Base-by-base conservation (phyloP, 1,140 invertebrate genomes). In the Glossosoma conforme region DNA sequence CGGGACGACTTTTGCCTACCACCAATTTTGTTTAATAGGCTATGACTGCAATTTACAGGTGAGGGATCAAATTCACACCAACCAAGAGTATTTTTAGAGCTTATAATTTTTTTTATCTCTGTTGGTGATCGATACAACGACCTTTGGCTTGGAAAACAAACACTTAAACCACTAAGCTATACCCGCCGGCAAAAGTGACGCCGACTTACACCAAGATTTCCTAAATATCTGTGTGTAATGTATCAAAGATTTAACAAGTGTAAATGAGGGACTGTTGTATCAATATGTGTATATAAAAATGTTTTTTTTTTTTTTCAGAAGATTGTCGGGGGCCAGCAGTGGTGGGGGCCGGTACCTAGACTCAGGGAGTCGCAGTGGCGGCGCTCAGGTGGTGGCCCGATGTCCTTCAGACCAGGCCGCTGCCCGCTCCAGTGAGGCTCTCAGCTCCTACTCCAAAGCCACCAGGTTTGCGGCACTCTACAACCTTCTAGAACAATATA, bases 391-490 rank as follows among this genome's bases (percentile, higher is more conserved):
- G 32, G 47, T 40, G 9, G 17, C 46, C 25, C 33, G 14, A 17
- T 44, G 44, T 5, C 48, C 48, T 3, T 30, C 37, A 15, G 21
- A 21, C 14, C 41, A 52, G 8, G 43, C 48, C 4, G 36, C 47
- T 1, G 43, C 54, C 14, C 22, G 48, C 3, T 58, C 56, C 28
- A 58, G 44, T 14, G 56, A 58, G 36, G 56, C 56, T 14, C 52
- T 58, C 2, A 54, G 52, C 37, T 58, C 50, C 10, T 58, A 58
- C 44, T 58, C 56, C 20, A 58, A 58, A 22, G 51, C 32, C 18
- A 54, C 52, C 15, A 58, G 56, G 56, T 58, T 36, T 17, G 15
- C 3, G n/a, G n/a, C n/a, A n/a, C n/a, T n/a, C n/a, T n/a, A n/a
- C n/a, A n/a, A n/a, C n/a, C n/a, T n/a, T n/a, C n/a, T n/a, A n/a